Evolutionary conservation across 2,113 vertebrate genomes (phyloP), one percentile per base, ranked within the genome.

Genomic region (Sylvietta virens): DNA sequence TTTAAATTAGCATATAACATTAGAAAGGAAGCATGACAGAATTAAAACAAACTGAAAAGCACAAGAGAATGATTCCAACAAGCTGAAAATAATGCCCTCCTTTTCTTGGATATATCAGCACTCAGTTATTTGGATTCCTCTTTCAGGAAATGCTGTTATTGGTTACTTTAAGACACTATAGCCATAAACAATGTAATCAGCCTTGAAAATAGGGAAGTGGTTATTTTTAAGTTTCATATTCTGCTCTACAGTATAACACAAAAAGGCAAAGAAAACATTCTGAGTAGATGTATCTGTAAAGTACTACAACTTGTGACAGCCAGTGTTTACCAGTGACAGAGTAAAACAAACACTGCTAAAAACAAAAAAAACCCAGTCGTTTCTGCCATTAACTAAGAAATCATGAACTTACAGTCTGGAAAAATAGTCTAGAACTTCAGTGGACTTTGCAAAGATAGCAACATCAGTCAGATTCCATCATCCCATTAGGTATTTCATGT

Each of bases 1-100:
- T 97, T 98, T 97, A 95, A 95, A 97, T 96, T 92, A 96, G 81
- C 81, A 97, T 83, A 92, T 51, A 92, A 87, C 92, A 92, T 65
- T 83, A 95, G 90, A 90, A 96, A 84, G 93, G 91, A 95, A 96
- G 85, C 94, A 94, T 90, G 95, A 82, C 95, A 92, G 91, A 95
- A 97, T 91, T 93, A 94, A 95, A 95, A 86, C 85, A 97, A 92
- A 83, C 84, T 64, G 21, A 93, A 87, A 95, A 94, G 66, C 86
- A 94, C 50, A 57, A 85, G 97, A 94, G 77, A 84, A 81, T 44
- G 50, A 89, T 92, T 85, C 71, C 72, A 88, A 92, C 94, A 83
- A 44, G 57, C 76, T 84, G 67, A 88, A 97, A 96, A 82, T 56
- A 87, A 95, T 37, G 10, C 8, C 27, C 27, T 67, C 35, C 33